phyloP scores from a whole-genome alignment of 2,113 vertebrate species.

The Pluvialis apricaria region DNA sequence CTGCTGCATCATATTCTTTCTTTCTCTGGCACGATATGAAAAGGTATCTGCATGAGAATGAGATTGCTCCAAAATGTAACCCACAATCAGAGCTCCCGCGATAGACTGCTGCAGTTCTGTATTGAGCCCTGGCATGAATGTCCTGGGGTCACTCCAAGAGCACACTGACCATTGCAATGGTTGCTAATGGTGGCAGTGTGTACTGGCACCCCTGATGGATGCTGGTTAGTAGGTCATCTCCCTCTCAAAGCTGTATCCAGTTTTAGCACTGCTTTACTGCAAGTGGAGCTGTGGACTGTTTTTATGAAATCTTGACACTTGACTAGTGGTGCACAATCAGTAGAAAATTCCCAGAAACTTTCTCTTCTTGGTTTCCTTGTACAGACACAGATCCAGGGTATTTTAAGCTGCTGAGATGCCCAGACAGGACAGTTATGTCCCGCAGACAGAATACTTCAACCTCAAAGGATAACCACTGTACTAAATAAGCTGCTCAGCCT shows the following conservation, averaged over 20 bases:
- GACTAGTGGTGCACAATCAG: not conserved
- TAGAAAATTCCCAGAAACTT: not conserved
- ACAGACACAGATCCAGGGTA: not conserved
- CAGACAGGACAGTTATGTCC: not conserved
- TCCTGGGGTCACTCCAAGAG: not conserved
- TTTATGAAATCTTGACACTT: not conserved
- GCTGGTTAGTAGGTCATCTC: not conserved
- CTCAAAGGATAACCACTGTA: not conserved
- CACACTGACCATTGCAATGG: fast-evolving
- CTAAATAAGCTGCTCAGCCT: not conserved
- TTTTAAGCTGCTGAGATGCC: not conserved
- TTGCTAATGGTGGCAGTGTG: not conserved
- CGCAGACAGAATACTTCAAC: not conserved
- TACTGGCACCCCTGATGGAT: not conserved
- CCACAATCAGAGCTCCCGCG: not conserved
- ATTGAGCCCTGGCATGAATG: not conserved
- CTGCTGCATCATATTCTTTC: not conserved
- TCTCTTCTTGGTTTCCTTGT: not conserved
- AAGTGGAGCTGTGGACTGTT: not conserved
- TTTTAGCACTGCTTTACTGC: not conserved
- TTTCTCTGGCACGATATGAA: not conserved
- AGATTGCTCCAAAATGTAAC: not conserved
- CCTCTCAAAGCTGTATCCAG: not conserved
- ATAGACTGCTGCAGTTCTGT: not conserved
- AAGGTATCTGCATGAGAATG: not conserved